These are phyloP conservation scores for Tinea trinotella DNA, from an alignment of 2,888 invertebrate genomes.

Conservation along the genomic window DNA sequence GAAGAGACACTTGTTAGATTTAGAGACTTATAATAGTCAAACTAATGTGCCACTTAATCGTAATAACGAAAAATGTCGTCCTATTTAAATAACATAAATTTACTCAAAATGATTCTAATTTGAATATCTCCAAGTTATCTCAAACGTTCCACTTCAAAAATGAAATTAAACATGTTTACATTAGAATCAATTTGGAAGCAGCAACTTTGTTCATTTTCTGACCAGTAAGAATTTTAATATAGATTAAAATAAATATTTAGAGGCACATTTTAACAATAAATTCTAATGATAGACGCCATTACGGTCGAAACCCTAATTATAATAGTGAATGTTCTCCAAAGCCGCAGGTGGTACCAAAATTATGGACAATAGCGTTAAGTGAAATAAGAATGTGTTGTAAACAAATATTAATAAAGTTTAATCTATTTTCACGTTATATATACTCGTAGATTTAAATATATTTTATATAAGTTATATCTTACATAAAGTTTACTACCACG, in stretches of 20 bases:
- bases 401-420: constrained; percentile 1
- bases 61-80: background rate
- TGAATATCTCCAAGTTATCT: constrained; percentile 11
- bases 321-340: constrained; percentile 34
- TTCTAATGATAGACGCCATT: constrained; percentile 45
- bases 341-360: constrained; percentile 58
- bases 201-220: constrained; percentile 9
- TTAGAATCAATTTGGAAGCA: constrained; percentile 38
- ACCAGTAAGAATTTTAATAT: constrained; percentile 14
- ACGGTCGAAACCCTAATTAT: constrained; percentile 51
- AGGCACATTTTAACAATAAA: constrained; percentile 34
- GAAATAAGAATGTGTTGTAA: background rate
- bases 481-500: too few species aligned
- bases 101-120: background rate
- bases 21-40: background rate
- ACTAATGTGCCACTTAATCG: constrained; percentile 4
- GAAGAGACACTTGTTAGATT: background rate
- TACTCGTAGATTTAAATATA: too few species aligned
- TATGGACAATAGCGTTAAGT: constrained; percentile 23
- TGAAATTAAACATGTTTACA: constrained; percentile 21
- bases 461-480: too few species aligned
- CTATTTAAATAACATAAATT: constrained; percentile 15
- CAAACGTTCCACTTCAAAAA: constrained; percentile 7
- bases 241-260: constrained; percentile 40
- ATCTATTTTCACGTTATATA: background rate